Evolutionary conservation across 2,113 vertebrate species (phyloP).

Genomic region (Sinocyclocheilus anshuiensis): DNA sequence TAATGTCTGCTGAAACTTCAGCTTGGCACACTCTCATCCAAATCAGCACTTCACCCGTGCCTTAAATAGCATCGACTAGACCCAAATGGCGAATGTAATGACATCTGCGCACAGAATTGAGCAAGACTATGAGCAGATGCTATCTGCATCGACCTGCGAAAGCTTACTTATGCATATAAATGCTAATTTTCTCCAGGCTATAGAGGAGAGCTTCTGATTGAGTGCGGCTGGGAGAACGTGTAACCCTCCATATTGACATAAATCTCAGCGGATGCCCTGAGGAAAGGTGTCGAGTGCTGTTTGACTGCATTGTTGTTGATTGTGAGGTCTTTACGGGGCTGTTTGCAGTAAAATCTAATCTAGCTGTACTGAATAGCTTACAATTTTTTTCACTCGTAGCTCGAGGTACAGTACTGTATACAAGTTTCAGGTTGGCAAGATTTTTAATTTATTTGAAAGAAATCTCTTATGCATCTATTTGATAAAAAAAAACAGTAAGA

Average conservation of each 20-base stretch:
- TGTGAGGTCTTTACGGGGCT: neutral
- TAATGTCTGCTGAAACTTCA: neutral
- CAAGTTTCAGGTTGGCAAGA: neutral
- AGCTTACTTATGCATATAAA: constrained; percentile 18
- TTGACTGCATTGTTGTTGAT: constrained; percentile 23
- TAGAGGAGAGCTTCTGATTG: neutral
- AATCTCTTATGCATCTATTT: neutral
- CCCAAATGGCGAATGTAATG: neutral
- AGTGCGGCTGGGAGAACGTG: neutral
- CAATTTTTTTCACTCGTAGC: neutral
- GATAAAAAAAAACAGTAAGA: too few species aligned
- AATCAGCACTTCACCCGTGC: constrained; percentile 9
- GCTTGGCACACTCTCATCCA: neutral
- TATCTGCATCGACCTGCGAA: neutral
- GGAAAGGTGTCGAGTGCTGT: neutral
- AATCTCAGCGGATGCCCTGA: neutral
- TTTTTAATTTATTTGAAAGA: neutral
- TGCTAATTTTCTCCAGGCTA: constrained; percentile 6
- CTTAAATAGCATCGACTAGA: neutral
- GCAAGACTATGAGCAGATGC: neutral
- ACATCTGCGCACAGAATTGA: neutral
- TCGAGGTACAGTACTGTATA: neutral
- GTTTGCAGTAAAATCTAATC: constrained; percentile 1
- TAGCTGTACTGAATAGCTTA: neutral
- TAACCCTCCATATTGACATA: neutral